Evolutionary conservation across 2,113 vertebrate genomes (phyloP).

Genomic region (Amblyornis subalaris): DNA sequence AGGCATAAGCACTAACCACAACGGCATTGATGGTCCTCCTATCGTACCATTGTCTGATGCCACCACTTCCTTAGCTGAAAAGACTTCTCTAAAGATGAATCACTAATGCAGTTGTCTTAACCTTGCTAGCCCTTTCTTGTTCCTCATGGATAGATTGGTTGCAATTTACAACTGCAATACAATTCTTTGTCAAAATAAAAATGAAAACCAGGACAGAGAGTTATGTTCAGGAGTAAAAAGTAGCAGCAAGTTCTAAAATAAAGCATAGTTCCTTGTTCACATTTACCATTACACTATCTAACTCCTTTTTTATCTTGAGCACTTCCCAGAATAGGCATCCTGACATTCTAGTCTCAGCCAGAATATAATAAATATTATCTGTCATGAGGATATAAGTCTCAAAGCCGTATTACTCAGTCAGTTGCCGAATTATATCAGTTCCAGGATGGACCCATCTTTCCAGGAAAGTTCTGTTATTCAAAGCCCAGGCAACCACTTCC

Average conservation of each 20-base stretch:
- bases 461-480: neutral
- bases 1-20: neutral
- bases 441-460: neutral
- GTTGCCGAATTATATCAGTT: neutral
- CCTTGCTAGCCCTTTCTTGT: neutral
- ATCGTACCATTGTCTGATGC: neutral
- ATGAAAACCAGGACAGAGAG: neutral
- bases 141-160: neutral
- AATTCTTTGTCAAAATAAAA: neutral
- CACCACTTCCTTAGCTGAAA: neutral
- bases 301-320: neutral
- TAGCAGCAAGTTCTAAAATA: neutral
- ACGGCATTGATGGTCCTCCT: neutral
- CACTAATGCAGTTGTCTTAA: neutral
- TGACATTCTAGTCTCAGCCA: neutral
- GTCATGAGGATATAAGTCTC: neutral
- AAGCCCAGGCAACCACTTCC: neutral
- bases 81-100: neutral
- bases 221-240: neutral
- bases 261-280: neutral
- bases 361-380: neutral
- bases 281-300: neutral
- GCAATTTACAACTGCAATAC: neutral
- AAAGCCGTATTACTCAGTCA: neutral
- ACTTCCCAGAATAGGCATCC: neutral